Percentiles rank a stretch among this genome's conserved stretches.
Evolutionary conservation across 2,888 invertebrate genomes (phyloP).

Genomic region (Euclidia mi): DNA sequence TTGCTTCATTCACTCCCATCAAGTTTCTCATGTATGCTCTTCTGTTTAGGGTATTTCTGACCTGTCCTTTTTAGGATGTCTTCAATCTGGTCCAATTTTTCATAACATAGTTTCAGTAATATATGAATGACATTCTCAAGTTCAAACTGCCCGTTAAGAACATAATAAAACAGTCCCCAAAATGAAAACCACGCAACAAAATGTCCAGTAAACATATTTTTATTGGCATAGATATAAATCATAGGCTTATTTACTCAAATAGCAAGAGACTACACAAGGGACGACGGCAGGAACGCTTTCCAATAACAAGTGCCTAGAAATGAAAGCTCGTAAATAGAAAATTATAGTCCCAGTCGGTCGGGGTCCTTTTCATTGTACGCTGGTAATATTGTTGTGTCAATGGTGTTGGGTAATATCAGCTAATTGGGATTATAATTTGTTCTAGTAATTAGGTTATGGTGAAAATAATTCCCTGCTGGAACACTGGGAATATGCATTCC

Average conservation of each 20-base stretch:
- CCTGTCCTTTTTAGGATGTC: too few relatives aligned
- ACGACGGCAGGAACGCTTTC: conserved; percentile 63
- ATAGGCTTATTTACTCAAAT: conserved; percentile 63
- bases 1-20: too few relatives aligned
- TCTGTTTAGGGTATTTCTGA: too few relatives aligned
- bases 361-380: conserved; percentile 70
- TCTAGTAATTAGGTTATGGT: neutral
- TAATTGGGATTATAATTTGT: conserved; percentile 12
- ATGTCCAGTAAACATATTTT: conserved; percentile 13
- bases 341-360: conserved; percentile 70
- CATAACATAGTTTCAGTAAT: too few relatives aligned
- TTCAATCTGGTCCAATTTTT: too few relatives aligned
- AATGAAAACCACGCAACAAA: too few relatives aligned
- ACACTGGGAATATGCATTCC: too few relatives aligned
- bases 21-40: too few relatives aligned
- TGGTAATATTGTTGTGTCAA: neutral
- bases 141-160: too few relatives aligned
- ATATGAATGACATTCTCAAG: too few relatives aligned
- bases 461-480: too few relatives aligned
- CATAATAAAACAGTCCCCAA: too few relatives aligned
- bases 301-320: conserved; percentile 79
- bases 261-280: conserved; percentile 59
- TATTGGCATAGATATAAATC: conserved; percentile 47
- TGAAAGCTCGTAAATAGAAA: conserved; percentile 81
- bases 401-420: conserved; percentile 3